Base-by-base conservation (phyloP, 2,113 vertebrate species). In the Amia ocellicauda region DNA sequence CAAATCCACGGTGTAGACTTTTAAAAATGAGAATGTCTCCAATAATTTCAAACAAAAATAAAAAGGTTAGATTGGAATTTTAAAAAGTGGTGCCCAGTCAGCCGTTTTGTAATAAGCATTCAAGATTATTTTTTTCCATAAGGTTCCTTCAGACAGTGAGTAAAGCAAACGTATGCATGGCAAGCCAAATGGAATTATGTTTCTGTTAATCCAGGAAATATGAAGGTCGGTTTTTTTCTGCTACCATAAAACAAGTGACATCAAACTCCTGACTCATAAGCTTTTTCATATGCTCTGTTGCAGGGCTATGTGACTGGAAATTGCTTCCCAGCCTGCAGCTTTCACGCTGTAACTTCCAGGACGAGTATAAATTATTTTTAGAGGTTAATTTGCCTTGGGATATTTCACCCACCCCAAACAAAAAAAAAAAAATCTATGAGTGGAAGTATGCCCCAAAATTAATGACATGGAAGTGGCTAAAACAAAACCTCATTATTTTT, bases 21-120 rank as follows among this genome's bases (percentile, higher is more conserved):
- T 1, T 7, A 27, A 41, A 43, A 24, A 42, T 14, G 51, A 40
- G 36, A 54, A 51, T 52, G 31, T 64, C 24, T 64, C 23, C 52
- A 16, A 11, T 55, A 10, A 28, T 31, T 36, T 16, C 40, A 64
- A 64, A 43, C 62, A 56, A 40, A 41, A 52, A 63, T n/a, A 63
- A 52, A 53, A 63, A 54, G 50, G 51, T 36, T 40, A 23, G 54
- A 50, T 19, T 28, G 20, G 17, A 64, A 55, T 64, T 53, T 24
- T 22, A 64, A 17, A 43, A 56, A 36, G 31, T 36, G 31, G 31
- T 36, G 31, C 31, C 31, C 11, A 36, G 31, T 36, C 31, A 36
- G 31, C 31, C 31, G 11, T 36, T 36, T 36, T 36, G 31, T 36
- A 36, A 36, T 43, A 41, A n/a, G 24, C 14, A 45, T 41, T 3